A percentile compares a stretch with the other conserved stretches of the same genome.
phyloP scores from a whole-genome alignment of 2,797 vertebrate genomes.

The Paguma larvata region DNA sequence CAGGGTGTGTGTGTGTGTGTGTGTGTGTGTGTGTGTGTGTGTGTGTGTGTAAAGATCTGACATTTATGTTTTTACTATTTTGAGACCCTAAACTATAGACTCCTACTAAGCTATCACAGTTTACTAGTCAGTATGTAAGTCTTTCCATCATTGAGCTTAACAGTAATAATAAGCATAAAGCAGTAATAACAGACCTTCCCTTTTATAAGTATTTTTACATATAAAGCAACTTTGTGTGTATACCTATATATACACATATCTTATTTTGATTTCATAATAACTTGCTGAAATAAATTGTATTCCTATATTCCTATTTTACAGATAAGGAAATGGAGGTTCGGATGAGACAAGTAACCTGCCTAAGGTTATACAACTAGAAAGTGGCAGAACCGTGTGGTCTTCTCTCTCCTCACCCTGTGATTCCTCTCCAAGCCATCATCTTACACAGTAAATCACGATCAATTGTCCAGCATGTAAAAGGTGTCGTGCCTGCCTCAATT shows the following conservation, averaged over 20 bases:
- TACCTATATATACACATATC: neutral
- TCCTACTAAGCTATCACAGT: neutral
- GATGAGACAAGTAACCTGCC: neutral
- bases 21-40: neutral
- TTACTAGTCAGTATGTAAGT: neutral
- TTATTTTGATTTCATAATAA: conserved; percentile 28
- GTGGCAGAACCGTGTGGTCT: neutral
- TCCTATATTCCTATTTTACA: neutral
- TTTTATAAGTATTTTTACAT: neutral
- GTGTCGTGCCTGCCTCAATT: neutral
- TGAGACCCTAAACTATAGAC: neutral
- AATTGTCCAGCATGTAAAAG: neutral
- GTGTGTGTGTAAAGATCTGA: neutral
- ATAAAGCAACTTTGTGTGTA: neutral
- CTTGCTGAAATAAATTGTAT: neutral
- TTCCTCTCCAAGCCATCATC: neutral
- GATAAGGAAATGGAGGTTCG: neutral
- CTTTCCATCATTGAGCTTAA: conserved; percentile 4
- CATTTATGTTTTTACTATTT: conserved; percentile 32
- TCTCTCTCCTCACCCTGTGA: neutral
- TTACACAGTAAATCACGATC: neutral
- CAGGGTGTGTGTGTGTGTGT: neutral
- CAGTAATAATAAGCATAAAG: neutral
- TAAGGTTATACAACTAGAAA: neutral
- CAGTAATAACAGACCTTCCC: neutral